phyloP scores from a whole-genome alignment of 2,113 vertebrate genomes.

The Coptodon rendalli region DNA sequence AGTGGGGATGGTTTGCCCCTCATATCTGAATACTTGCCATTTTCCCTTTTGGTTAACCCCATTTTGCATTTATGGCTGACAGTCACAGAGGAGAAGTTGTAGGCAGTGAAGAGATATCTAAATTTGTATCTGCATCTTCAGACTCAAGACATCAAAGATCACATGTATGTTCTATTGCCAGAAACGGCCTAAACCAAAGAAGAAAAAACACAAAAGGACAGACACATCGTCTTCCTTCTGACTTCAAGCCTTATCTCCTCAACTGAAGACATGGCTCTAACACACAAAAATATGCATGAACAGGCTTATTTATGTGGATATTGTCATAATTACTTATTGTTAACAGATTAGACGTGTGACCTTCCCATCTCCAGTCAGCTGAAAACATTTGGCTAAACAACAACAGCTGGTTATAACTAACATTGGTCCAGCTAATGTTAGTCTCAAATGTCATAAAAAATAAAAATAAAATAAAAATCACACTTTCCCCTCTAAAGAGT shows the following conservation, averaged over 20 bases:
- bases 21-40: rapidly evolving
- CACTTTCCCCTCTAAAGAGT: not conserved
- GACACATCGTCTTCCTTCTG: not conserved
- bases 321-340: not conserved
- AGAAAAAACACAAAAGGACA: not conserved
- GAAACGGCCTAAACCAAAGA: not conserved
- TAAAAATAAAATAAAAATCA: not conserved
- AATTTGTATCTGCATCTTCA: not conserved
- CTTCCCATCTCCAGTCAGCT: not conserved
- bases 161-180: not conserved
- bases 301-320: not conserved
- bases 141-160: not conserved
- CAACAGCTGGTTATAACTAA: not conserved
- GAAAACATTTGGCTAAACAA: not conserved
- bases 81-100: rapidly evolving
- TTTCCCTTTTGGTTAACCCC: not conserved
- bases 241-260: not conserved
- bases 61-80: not conserved
- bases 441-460: not conserved
- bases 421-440: not conserved
- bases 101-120: not conserved
- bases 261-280: not conserved
- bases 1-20: rapidly evolving
- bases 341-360: not conserved
- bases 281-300: rapidly evolving